Evolutionary conservation across 2,888 invertebrate genomes (phyloP).

Genomic region (Dicyrtoma fusca): DNA sequence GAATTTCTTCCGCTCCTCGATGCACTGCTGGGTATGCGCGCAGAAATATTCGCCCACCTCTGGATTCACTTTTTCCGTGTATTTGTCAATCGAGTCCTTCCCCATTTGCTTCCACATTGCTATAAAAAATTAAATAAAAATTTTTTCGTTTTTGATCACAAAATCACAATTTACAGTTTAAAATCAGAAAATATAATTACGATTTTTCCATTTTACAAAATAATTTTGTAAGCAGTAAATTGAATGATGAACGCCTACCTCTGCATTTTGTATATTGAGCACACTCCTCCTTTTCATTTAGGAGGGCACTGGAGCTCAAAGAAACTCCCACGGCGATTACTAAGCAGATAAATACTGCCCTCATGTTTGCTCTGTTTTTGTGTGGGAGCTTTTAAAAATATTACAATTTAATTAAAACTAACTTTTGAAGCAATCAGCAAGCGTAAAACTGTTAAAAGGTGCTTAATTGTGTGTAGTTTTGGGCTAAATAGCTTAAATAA

Average conservation of each 20-base stretch:
- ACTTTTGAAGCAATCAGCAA: too few relatives aligned
- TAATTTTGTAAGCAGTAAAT: neutral
- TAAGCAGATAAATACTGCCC: too few relatives aligned
- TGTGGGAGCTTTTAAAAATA: too few relatives aligned
- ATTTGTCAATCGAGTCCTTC: conserved; percentile 1
- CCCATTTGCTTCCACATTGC: conserved; percentile 5
- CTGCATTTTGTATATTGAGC: neutral
- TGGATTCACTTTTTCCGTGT: neutral
- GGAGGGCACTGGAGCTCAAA: too few relatives aligned
- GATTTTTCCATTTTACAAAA: neutral
- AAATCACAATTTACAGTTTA: neutral
- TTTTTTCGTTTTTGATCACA: too few relatives aligned
- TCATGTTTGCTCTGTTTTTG: too few relatives aligned
- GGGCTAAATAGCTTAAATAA: too few relatives aligned
- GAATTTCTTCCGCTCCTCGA: conserved; percentile 1
- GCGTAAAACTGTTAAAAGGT: too few relatives aligned
- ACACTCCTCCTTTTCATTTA: neutral
- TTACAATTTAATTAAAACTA: too few relatives aligned
- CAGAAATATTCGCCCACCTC: conserved; percentile 6
- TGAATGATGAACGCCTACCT: neutral
- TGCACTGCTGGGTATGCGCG: neutral
- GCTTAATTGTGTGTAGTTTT: too few relatives aligned
- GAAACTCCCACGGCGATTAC: too few relatives aligned
- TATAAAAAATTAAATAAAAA: neutral
- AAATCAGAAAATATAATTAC: neutral